Conservation (phyloP, 2,113 vertebrate genomes). For the Crotalus horridus region DNA sequence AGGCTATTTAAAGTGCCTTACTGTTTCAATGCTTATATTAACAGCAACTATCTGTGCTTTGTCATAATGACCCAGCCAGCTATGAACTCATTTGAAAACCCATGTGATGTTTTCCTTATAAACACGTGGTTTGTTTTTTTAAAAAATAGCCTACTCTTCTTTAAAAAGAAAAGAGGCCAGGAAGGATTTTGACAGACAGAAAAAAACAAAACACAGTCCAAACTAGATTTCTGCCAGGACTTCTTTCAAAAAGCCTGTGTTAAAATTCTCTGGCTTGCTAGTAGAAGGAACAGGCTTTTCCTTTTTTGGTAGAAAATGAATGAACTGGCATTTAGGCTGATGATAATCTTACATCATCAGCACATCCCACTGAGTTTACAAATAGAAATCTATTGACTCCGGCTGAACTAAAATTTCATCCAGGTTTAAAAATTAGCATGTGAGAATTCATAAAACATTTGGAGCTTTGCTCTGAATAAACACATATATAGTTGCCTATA, state of each 20-base stretch:
- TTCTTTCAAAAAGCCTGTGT: not conserved
- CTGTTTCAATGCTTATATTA: not conserved
- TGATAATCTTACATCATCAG: conserved; percentile 35
- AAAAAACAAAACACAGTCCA: conserved; percentile 3
- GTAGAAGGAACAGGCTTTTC: not conserved
- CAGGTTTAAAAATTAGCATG: not conserved
- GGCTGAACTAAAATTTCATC: not conserved
- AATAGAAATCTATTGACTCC: not conserved
- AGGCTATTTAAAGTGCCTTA: not conserved
- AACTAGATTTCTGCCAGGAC: not conserved
- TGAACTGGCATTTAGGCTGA: conserved; percentile 18
- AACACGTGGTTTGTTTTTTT: not conserved
- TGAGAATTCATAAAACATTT: not conserved
- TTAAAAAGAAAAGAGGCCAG: not conserved
- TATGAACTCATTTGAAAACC: not conserved
- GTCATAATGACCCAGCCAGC: not conserved
- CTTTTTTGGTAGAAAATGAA: conserved; percentile 48
- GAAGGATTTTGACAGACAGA: conserved; percentile 7
- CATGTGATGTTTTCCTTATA: conserved; percentile 1
- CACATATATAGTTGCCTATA: not conserved
- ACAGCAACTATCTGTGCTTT: not conserved
- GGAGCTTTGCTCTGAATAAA: not conserved
- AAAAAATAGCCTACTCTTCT: not conserved
- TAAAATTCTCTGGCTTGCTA: not conserved
- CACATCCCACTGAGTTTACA: not conserved